Evolutionary conservation across 2,797 vertebrate genomes (phyloP).

Genomic region (Apogon hyalosoma): DNA sequence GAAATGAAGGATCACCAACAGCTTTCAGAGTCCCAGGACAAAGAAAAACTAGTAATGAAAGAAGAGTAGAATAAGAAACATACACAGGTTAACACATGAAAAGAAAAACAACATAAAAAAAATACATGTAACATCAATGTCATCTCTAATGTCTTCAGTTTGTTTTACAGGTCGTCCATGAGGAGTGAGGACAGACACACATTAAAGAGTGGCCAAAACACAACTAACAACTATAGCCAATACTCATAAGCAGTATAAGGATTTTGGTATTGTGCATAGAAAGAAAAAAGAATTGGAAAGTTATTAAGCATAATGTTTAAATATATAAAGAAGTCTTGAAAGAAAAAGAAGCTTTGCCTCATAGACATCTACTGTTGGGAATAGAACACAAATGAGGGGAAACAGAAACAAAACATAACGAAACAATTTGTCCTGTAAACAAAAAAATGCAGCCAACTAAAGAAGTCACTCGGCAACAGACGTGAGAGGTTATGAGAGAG

Average conservation of each 20-base stretch:
- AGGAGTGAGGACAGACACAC: conserved; percentile 78
- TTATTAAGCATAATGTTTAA: conserved; percentile 78
- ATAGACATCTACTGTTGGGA: conserved; percentile 80
- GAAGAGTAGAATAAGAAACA: conserved; percentile 91
- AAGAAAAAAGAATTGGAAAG: conserved; percentile 80
- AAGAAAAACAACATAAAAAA: conserved; percentile 34
- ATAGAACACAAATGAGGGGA: conserved; percentile 79
- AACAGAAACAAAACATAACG: conserved; percentile 73
- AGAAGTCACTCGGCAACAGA: conserved; percentile 80
- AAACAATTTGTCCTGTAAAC: conserved; percentile 84
- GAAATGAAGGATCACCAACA: conserved; percentile 96
- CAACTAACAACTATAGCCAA: conserved; percentile 79
- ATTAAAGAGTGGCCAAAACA: conserved; percentile 77
- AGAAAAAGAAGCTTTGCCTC: conserved; percentile 82
- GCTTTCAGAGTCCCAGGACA: conserved; percentile 99
- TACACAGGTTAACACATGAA: conserved; percentile 76
- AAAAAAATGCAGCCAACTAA: conserved; percentile 81
- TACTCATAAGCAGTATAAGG: conserved; percentile 78
- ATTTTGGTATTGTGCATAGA: conserved; percentile 80
- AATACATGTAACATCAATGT: conserved; percentile 43
- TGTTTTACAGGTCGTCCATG: conserved; percentile 80
- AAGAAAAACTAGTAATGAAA: conserved; percentile 97
- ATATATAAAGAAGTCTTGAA: conserved; percentile 73
- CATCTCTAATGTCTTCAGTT: conserved; percentile 71
- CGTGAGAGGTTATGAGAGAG: conserved; percentile 82